Percentiles rank a stretch among this genome's conserved stretches.
Conservation (phyloP, 2,113 vertebrate genomes). For the Campylomormyrus numenius region DNA sequence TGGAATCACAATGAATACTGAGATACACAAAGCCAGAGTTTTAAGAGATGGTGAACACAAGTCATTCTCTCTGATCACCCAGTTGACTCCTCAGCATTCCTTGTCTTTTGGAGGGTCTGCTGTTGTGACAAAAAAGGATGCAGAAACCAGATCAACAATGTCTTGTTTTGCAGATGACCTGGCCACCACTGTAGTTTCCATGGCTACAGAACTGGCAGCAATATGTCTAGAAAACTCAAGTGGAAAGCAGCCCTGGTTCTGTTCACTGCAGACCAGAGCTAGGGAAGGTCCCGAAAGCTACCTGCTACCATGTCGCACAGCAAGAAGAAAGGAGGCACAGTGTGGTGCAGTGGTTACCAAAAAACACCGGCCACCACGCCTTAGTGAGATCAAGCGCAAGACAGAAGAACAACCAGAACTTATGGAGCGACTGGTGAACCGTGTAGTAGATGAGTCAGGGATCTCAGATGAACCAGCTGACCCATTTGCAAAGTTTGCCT, state of each 20-base stretch:
- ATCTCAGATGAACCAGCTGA: slow-evolving; percentile 79
- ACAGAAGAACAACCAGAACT: slow-evolving; percentile 94
- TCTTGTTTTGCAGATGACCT: slow-evolving; percentile 89
- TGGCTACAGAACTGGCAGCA: slow-evolving; percentile 96
- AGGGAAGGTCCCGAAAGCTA: slow-evolving; percentile 54
- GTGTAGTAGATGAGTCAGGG: slow-evolving; percentile 86
- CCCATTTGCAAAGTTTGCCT: slow-evolving; percentile 79
- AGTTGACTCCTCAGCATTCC: slow-evolving; percentile 59
- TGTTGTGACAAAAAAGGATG: slow-evolving; percentile 57
- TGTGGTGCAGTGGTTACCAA: slow-evolving; percentile 54
- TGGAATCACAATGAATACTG: slow-evolving; percentile 35
- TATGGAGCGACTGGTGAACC: slow-evolving; percentile 88
- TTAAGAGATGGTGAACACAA: slow-evolving; percentile 50
- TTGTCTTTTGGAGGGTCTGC: slow-evolving; percentile 51
- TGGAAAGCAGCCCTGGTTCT: slow-evolving; percentile 96
- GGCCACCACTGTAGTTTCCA: slow-evolving; percentile 89
- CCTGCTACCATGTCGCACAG: slow-evolving; percentile 67
- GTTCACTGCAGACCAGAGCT: slow-evolving; percentile 74
- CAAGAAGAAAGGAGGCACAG: slow-evolving; percentile 76
- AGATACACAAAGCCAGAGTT: slow-evolving; percentile 37
- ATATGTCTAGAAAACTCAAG: slow-evolving; percentile 93
- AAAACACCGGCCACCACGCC: slow-evolving; percentile 85
- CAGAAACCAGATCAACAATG: slow-evolving; percentile 67
- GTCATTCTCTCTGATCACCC: slow-evolving; percentile 35
- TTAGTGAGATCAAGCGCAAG: slow-evolving; percentile 95